These are phyloP conservation scores for Shargacucullia verbasci DNA, from an alignment of 2,888 invertebrate species.

Conservation along the genomic window DNA sequence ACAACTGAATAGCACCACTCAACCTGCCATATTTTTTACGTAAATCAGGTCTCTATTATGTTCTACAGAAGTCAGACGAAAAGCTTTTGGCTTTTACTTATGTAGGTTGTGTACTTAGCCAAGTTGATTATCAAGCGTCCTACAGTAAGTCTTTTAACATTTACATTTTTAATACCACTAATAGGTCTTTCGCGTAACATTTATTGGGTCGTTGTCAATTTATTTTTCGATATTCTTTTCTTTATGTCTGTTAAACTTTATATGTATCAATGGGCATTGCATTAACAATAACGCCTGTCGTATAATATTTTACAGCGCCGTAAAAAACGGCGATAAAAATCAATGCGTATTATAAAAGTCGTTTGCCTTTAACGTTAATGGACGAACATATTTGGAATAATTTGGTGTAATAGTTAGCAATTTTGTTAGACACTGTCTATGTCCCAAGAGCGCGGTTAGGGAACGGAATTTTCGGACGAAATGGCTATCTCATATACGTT, in stretches of 20 bases:
- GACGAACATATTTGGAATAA: constrained; percentile 38
- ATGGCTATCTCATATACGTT: constrained; percentile 6
- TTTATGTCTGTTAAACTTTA: constrained; percentile 4
- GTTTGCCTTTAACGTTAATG: constrained; percentile 40
- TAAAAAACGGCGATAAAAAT: constrained; percentile 47
- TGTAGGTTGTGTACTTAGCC: constrained; percentile 17
- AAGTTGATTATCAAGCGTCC: constrained; percentile 5
- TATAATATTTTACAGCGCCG: constrained; percentile 30
- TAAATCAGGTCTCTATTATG: constrained; percentile 46
- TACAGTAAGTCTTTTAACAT: constrained; percentile 4
- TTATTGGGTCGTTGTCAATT: no score
- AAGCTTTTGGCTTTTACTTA: constrained; percentile 38
- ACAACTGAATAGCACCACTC: constrained; percentile 49
- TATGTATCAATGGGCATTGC: constrained; percentile 27
- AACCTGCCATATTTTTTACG: constrained; percentile 49
- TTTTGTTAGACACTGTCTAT: constrained; percentile 28
- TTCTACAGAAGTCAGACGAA: constrained; percentile 21
- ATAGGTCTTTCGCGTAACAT: no score
- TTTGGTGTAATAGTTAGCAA: constrained; percentile 37
- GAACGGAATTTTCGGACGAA: constrained; percentile 2
- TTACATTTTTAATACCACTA: no score
- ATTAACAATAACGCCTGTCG: constrained; percentile 14
- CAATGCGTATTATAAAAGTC: constrained; percentile 41
- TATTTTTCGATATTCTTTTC: background rate
- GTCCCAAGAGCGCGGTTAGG: constrained; percentile 44